These are phyloP conservation scores for Scelioninae gen. 1 DNA, from an alignment of 2,888 invertebrate species.

Conservation along the genomic window DNA sequence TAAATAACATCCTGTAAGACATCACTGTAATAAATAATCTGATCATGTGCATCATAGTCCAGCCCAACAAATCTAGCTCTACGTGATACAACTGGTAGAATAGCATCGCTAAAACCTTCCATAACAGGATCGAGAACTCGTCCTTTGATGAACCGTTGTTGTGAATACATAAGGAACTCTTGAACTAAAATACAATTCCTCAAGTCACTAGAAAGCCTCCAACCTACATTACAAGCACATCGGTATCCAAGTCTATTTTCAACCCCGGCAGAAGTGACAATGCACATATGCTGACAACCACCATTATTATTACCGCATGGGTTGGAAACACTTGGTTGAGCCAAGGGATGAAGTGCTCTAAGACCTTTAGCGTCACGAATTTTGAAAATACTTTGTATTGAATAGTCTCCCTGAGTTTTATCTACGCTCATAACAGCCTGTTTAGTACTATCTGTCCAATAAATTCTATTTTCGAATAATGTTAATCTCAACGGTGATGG, in stretches of 20 bases:
- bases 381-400: constrained; percentile 92
- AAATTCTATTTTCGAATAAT: constrained; percentile 93
- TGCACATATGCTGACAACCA: constrained; percentile 96
- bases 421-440: constrained; percentile 95
- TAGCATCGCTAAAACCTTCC: constrained; percentile 97
- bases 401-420: constrained; percentile 92
- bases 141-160: constrained; percentile 97
- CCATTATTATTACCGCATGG: constrained; percentile 95
- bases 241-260: constrained; percentile 91
- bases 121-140: constrained; percentile 94
- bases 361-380: constrained; percentile 93
- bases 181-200: constrained; percentile 92
- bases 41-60: constrained; percentile 95
- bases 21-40: constrained; percentile 98
- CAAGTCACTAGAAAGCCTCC: constrained; percentile 89
- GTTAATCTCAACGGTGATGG: constrained; percentile 94
- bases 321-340: constrained; percentile 89
- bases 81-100: constrained; percentile 95
- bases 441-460: constrained; percentile 96
- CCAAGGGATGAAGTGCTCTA: constrained; percentile 91
- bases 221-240: constrained; percentile 96
- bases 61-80: constrained; percentile 97
- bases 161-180: constrained; percentile 97
- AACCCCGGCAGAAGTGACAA: constrained; percentile 90
- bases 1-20: constrained; percentile 98